A percentile compares a stretch with the other conserved stretches of the same genome.
phyloP scores from a whole-genome alignment of 2,888 invertebrate species.

The Lapara coniferarum region DNA sequence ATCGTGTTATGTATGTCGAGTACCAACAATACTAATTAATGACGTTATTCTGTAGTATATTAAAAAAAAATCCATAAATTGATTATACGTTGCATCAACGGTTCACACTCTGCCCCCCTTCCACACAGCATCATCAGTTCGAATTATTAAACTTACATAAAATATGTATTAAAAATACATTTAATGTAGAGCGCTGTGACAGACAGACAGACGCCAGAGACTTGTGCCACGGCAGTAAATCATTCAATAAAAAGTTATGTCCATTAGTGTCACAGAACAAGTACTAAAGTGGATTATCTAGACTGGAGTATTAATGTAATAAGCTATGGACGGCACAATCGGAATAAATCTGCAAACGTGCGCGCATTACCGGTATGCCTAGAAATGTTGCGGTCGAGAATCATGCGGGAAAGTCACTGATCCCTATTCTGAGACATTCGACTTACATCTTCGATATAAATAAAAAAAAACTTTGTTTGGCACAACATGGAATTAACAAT shows the following conservation, averaged over 20 bases:
- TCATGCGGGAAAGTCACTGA: slow-evolving; percentile 42
- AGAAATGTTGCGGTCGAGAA: slow-evolving; percentile 43
- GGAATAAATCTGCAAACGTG: slow-evolving; percentile 42
- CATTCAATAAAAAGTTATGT: background rate
- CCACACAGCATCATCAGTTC: no score
- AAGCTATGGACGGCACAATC: slow-evolving; percentile 19
- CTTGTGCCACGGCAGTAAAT: no score
- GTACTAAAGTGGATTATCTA: background rate
- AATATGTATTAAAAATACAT: no score
- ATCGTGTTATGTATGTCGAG: background rate
- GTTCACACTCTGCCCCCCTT: no score
- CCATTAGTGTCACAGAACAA: background rate
- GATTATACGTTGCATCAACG: no score
- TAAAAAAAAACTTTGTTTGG: no score
- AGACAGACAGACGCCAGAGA: no score
- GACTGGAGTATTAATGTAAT: background rate
- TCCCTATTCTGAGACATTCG: slow-evolving; percentile 33
- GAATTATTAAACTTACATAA: no score
- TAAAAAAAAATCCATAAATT: background rate
- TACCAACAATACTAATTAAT: background rate
- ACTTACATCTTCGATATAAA: slow-evolving; percentile 31
- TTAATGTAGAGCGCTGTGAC: no score
- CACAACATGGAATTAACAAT: no score
- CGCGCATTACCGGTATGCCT: slow-evolving; percentile 40
- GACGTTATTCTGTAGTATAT: background rate